Evolutionary conservation across 1,140 invertebrate genomes (phyloP).

Genomic region (Andrena cerasifolii): DNA sequence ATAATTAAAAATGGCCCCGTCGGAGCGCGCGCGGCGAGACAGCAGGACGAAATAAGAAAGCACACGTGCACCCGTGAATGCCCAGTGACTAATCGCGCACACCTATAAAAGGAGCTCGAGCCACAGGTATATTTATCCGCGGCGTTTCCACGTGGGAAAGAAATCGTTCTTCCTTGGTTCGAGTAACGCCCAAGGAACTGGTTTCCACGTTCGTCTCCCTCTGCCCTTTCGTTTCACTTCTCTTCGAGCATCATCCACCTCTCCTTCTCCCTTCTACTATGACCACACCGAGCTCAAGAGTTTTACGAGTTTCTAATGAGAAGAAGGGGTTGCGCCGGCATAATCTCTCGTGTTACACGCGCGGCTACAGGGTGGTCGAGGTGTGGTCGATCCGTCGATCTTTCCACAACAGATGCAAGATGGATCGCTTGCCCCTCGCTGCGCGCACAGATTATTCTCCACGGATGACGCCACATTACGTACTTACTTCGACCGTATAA

Average conservation of each 20-base stretch:
- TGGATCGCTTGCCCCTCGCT: background rate
- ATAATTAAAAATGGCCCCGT: constrained; percentile 12
- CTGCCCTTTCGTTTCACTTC: constrained; percentile 4
- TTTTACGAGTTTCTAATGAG: constrained; percentile 74
- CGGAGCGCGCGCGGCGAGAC: background rate
- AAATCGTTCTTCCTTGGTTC: constrained; percentile 57
- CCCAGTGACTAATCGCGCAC: constrained; percentile 51
- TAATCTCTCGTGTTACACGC: constrained; percentile 19
- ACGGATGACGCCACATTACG: background rate
- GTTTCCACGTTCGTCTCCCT: constrained; percentile 58
- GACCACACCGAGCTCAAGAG: constrained; percentile 42
- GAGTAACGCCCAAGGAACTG: constrained; percentile 66
- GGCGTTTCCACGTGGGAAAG: constrained; percentile 66
- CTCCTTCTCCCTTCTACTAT: constrained; percentile 17
- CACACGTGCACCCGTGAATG: constrained; percentile 49
- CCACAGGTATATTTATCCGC: constrained; percentile 57
- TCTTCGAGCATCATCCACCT: constrained; percentile 16
- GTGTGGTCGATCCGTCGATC: constrained; percentile 15
- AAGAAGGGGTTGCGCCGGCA: constrained; percentile 66
- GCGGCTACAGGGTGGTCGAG: background rate
- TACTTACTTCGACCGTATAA: too few relatives aligned
- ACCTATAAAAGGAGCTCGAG: constrained; percentile 56
- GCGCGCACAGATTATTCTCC: background rate
- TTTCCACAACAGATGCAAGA: constrained; percentile 20
- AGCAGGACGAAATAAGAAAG: constrained; percentile 37